Evolutionary conservation across 1,140 invertebrate species (phyloP).

Genomic region (Pseudomyrmex cubaensis): DNA sequence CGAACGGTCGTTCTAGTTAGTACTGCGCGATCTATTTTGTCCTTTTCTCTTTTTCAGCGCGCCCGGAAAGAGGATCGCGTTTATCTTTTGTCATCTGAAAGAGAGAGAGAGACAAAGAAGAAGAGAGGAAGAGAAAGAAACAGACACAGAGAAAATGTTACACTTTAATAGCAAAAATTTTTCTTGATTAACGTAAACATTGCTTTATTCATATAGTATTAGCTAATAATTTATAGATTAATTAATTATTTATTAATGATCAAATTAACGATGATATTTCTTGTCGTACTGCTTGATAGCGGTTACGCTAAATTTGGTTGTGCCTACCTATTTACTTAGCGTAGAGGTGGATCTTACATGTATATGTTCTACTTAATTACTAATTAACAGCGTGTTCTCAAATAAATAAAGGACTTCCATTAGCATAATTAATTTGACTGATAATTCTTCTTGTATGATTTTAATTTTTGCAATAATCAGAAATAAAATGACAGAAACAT

Average conservation of each 20-base stretch:
- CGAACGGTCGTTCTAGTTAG: conserved; percentile 75
- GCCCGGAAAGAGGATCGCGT: conserved; percentile 5
- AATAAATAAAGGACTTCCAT: conserved; percentile 33
- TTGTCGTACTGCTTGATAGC: neutral
- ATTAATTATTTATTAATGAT: conserved; percentile 29
- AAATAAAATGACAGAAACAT: neutral
- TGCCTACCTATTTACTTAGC: conserved; percentile 42
- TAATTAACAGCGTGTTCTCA: conserved; percentile 46
- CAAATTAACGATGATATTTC: conserved; percentile 19
- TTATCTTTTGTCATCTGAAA: neutral
- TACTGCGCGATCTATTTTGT: conserved; percentile 63
- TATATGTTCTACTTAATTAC: conserved; percentile 41
- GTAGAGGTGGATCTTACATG: conserved; percentile 2
- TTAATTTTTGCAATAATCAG: neutral
- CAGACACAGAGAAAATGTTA: neutral
- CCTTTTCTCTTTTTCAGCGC: conserved; percentile 20
- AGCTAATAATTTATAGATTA: conserved; percentile 1
- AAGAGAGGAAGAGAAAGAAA: neutral
- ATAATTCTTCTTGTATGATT: neutral
- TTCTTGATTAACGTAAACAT: neutral
- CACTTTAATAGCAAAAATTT: neutral
- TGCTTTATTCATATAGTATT: neutral
- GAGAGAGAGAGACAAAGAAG: neutral
- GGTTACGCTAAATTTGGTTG: conserved; percentile 43
- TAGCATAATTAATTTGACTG: conserved; percentile 30